Conservation (phyloP, 1,140 invertebrate species). For the Cydia splendana region DNA sequence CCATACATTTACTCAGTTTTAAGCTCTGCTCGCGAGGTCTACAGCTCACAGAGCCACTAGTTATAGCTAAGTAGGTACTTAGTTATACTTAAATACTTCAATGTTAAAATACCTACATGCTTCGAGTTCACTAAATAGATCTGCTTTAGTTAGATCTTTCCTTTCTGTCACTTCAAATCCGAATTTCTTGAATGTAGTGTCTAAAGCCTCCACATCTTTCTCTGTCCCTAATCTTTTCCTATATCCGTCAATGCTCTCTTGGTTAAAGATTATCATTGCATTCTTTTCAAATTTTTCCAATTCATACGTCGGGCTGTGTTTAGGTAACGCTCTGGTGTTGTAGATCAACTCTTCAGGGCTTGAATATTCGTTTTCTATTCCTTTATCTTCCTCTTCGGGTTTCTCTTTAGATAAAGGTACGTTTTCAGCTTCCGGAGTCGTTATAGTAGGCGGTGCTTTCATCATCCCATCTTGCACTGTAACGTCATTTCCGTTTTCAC, state of each 20-base stretch:
- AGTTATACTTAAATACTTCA: neutral
- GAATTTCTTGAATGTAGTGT: constrained; percentile 52
- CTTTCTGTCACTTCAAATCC: constrained; percentile 58
- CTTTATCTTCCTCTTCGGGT: neutral
- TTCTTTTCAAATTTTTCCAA: constrained; percentile 67
- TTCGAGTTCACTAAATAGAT: constrained; percentile 50
- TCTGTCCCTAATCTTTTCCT: constrained; percentile 57
- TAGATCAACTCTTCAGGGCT: constrained; percentile 15
- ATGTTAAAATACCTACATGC: constrained; percentile 51
- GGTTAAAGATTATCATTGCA: constrained; percentile 65
- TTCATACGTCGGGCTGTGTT: constrained; percentile 59
- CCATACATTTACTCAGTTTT: too few species aligned
- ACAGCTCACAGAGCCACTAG: too few species aligned
- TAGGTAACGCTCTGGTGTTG: constrained; percentile 56
- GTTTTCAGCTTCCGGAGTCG: constrained; percentile 11
- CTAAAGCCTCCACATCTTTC: constrained; percentile 56
- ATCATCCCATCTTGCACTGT: constrained; percentile 8
- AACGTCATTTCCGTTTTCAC: neutral
- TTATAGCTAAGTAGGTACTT: too few species aligned
- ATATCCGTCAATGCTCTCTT: constrained; percentile 55
- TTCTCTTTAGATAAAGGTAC: neutral
- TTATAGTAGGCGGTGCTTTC: constrained; percentile 13
- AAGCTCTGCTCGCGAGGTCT: too few species aligned
- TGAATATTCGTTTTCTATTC: neutral
- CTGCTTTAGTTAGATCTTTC: constrained; percentile 53